These are phyloP conservation scores for Tetragonula carbonaria DNA, from an alignment of 2,888 invertebrate genomes.

Conservation along the genomic window DNA sequence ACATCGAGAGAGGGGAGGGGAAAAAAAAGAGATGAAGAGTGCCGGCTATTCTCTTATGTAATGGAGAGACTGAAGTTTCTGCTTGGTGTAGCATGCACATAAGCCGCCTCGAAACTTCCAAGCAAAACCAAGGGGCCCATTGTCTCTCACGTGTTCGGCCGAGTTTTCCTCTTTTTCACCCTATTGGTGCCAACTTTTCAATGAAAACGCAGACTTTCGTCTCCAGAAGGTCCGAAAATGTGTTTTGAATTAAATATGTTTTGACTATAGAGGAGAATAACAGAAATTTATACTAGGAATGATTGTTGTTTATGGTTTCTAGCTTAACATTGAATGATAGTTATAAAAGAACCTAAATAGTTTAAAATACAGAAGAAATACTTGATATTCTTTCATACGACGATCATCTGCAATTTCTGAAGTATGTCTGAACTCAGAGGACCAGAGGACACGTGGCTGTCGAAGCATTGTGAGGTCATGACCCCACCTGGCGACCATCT, in stretches of 20 bases:
- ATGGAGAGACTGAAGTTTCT: conserved; percentile 74
- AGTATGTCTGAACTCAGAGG: neutral
- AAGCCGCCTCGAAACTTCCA: conserved; percentile 50
- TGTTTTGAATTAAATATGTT: no score
- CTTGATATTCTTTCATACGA: neutral
- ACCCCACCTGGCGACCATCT: conserved; percentile 49
- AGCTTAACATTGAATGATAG: no score
- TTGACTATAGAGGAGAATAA: no score
- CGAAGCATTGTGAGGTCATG: conserved; percentile 44
- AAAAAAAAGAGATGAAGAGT: conserved; percentile 33
- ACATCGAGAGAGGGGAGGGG: conserved; percentile 16
- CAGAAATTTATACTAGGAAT: no score
- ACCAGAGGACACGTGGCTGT: conserved; percentile 17
- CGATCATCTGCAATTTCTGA: neutral
- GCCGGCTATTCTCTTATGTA: conserved; percentile 76
- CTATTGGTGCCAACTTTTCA: conserved; percentile 4
- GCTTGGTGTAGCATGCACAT: conserved; percentile 77
- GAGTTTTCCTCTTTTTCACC: conserved; percentile 39
- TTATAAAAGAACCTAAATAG: no score
- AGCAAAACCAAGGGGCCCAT: conserved; percentile 61
- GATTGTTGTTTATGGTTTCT: no score
- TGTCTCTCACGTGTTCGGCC: conserved; percentile 58
- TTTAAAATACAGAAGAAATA: neutral
- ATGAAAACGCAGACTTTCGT: neutral
- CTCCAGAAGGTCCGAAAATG: no score